These are phyloP conservation scores for Telenomus remus DNA, from an alignment of 1,140 invertebrate species.

Conservation along the genomic window DNA sequence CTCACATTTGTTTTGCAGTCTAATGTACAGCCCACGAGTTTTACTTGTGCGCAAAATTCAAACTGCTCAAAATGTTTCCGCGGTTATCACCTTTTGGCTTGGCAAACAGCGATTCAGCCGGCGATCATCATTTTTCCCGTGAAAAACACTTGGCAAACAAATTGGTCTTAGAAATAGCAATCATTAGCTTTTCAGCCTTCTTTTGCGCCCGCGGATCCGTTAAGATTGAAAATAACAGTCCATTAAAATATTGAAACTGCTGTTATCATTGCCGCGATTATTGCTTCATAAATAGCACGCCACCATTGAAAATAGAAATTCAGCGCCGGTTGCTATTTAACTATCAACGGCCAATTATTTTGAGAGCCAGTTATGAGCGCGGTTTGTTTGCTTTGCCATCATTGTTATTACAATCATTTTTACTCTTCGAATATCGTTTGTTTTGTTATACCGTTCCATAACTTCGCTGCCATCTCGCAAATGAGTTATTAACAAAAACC, in stretches of 20 bases:
- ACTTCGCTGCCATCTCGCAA: no score
- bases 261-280: conserved; percentile 12
- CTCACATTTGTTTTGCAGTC: no score
- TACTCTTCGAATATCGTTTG: conserved; percentile 11
- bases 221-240: conserved; percentile 17
- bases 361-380: conserved; percentile 18
- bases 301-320: conserved; percentile 14
- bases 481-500: no score
- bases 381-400: conserved; percentile 35
- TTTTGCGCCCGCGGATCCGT: conserved; percentile 2
- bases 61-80: no score
- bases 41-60: no score
- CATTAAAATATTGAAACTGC: conserved; percentile 24
- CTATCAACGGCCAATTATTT: conserved; percentile 34
- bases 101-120: conserved; percentile 27
- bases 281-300: conserved; percentile 13
- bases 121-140: conserved; percentile 25
- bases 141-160: conserved; percentile 15
- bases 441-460: neutral
- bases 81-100: conserved; percentile 34
- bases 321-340: conserved; percentile 17
- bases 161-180: neutral
- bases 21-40: no score
- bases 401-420: conserved; percentile 21
- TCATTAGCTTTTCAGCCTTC: no score